Evolutionary conservation across 2,797 vertebrate species (phyloP), one percentile per base, ranked within the genome.

Genomic region (Rallus crepitans): DNA sequence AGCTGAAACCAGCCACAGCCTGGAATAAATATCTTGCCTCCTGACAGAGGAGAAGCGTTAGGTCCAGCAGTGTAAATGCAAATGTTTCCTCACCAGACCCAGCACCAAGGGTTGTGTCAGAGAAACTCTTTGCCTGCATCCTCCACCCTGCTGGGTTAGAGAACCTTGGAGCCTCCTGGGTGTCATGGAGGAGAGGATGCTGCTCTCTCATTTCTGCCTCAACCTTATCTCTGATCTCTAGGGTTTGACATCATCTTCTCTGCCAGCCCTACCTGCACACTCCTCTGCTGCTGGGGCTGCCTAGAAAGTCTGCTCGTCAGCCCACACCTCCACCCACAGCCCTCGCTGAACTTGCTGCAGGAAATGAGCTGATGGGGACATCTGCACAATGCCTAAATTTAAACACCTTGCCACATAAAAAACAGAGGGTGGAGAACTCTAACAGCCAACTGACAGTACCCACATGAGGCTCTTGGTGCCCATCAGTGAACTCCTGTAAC

Each of bases 21-120:
- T 69, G 45, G 27, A 64, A 82, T 64, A 72, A 71, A 66, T 31
- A 19, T 24, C 79, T 59, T 47, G 53, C 52, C 17, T 12, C 68
- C 73, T 76, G 57, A 8, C 17, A 33, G 37, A 66, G 35, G 57
- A 70, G 82, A 60, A 70, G 64, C 8, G 50, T 6, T 6, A 52
- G 15, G 21, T 40, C 53, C 52, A n/a, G 35, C 47, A 24, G n/a
- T 30, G 61, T 30, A 39, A 53, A 48, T 37, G 33, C 53, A 70
- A 56, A 37, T 15, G 33, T 2, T 47, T 64, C 59, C 45, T 28
- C 31, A 19, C 12, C 45, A 61, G 31, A 20, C 9, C 24, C 39
- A 5, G 64, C 10, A 0, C 69, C 12, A 59, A 10, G 0, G 6
- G 21, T 15, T 23, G 28, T 4, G 4, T 50, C 7, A 20, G 19